A percentile compares a stretch with the other conserved stretches of the same genome.
Conservation (phyloP, 2,888 invertebrate species). For the Epinotia brunnichana region DNA sequence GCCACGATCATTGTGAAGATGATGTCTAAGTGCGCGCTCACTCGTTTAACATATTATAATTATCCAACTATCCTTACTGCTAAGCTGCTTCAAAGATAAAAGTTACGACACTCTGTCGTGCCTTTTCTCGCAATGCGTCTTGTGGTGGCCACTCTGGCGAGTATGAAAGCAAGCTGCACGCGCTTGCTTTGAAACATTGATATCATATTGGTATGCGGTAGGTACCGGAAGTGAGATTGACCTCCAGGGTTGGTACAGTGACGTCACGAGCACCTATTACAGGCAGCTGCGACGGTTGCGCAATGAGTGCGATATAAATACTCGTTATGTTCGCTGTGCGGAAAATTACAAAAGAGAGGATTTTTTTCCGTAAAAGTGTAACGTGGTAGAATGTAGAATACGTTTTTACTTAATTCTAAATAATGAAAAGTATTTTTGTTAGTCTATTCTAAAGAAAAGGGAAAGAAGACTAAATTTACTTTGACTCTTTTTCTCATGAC, state of each 20-base stretch:
- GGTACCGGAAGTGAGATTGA: not conserved
- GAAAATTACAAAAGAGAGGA: slow-evolving; percentile 10
- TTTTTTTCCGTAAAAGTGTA: not conserved
- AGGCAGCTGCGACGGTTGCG: slow-evolving; percentile 17
- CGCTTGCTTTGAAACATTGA: not conserved
- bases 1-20: no score
- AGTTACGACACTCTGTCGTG: no score
- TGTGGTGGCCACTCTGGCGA: not conserved
- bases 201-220: not conserved
- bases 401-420: not conserved
- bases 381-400: not conserved
- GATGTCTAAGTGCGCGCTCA: no score
- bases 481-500: no score
- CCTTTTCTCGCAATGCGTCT: not conserved
- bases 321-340: slow-evolving; percentile 20
- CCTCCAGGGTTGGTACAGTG: slow-evolving; percentile 1
- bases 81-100: no score
- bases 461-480: no score
- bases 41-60: no score
- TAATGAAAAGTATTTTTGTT: no score
- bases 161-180: no score
- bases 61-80: no score
- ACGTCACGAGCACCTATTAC: slow-evolving; percentile 24
- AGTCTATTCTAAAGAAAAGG: no score
- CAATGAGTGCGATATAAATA: slow-evolving; percentile 13